Conservation (phyloP, 2,113 vertebrate genomes). For the Motacilla tschutschensis region DNA sequence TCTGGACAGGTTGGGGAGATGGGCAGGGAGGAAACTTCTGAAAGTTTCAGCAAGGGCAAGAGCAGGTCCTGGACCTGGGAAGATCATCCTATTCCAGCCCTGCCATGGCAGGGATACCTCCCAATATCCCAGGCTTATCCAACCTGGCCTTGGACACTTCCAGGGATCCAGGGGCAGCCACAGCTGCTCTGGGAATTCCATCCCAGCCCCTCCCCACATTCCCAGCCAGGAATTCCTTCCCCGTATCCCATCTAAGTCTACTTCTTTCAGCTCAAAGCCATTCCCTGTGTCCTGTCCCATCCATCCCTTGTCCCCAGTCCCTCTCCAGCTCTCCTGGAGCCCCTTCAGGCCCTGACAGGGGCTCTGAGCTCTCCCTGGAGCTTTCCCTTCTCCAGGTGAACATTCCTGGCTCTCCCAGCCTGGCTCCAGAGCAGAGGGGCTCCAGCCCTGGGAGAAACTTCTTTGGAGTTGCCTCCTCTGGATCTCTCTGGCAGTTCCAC, state of each 20-base stretch:
- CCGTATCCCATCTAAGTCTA: background rate
- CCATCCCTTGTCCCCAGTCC: background rate
- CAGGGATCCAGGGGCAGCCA: background rate
- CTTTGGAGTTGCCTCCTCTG: background rate
- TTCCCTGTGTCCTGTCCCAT: background rate
- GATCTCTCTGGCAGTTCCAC: background rate
- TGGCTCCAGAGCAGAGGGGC: background rate
- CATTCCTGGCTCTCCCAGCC: background rate
- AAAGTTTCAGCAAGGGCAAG: background rate
- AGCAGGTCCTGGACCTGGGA: background rate
- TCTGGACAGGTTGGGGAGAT: fast-evolving
- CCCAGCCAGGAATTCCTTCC: background rate
- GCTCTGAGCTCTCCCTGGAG: background rate
- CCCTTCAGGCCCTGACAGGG: background rate
- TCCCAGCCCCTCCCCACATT: fast-evolving
- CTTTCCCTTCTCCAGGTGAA: background rate
- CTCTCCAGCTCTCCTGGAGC: background rate
- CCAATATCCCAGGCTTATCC: fast-evolving
- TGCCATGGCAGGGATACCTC: background rate
- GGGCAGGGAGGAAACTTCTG: background rate
- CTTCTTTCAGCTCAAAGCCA: background rate
- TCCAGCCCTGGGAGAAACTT: background rate
- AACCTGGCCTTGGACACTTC: fast-evolving
- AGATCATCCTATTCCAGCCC: background rate
- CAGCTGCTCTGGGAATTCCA: background rate